A percentile compares a stretch with the other conserved stretches of the same genome.
These are phyloP conservation scores for Drosophila arizonae DNA, from an alignment of 1,140 invertebrate species.

Conservation along the genomic window DNA sequence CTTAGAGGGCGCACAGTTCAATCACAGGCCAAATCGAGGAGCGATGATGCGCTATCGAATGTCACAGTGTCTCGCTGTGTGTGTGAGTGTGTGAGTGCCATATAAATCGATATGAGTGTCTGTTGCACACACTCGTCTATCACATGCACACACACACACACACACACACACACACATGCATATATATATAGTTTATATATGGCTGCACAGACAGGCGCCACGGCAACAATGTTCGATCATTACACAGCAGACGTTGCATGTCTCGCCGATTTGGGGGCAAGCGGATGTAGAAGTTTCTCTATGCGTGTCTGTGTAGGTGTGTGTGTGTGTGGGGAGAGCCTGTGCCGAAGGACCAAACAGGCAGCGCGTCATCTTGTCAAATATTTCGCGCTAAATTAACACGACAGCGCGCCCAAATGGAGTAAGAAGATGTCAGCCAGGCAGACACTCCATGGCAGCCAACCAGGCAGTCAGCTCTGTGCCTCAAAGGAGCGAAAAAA, in stretches of 20 bases:
- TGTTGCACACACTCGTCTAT: slow-evolving; percentile 53
- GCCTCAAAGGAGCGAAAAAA: slow-evolving; percentile 55
- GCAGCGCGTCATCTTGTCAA: slow-evolving; percentile 77
- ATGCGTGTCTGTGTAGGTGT: slow-evolving; percentile 5
- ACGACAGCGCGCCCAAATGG: slow-evolving; percentile 78
- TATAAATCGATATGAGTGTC: slow-evolving; percentile 79
- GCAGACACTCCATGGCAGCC: slow-evolving; percentile 35
- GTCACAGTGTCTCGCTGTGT: slow-evolving; percentile 30
- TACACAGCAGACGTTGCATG: slow-evolving; percentile 50
- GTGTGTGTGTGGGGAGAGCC: slow-evolving; percentile 3
- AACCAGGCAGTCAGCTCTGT: slow-evolving; percentile 36
- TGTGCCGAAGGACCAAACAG: slow-evolving; percentile 31
- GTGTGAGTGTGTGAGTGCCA: slow-evolving; percentile 27
- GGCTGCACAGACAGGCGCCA: slow-evolving; percentile 21
- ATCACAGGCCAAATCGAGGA: slow-evolving; percentile 38
- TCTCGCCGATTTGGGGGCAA: slow-evolving; percentile 21
- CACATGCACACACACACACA: slow-evolving; percentile 1
- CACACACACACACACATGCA: neutral
- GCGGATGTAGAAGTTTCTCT: slow-evolving; percentile 5
- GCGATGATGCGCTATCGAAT: slow-evolving; percentile 54
- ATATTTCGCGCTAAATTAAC: slow-evolving; percentile 80
- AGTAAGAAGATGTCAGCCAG: slow-evolving; percentile 63
- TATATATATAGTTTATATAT: neutral
- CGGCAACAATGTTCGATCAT: slow-evolving; percentile 58
- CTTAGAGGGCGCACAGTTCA: slow-evolving; percentile 66